A percentile compares a stretch with the other conserved stretches of the same genome.
These are phyloP conservation scores for Sebastes diploproa DNA, from an alignment of 2,797 vertebrate species.

Conservation along the genomic window DNA sequence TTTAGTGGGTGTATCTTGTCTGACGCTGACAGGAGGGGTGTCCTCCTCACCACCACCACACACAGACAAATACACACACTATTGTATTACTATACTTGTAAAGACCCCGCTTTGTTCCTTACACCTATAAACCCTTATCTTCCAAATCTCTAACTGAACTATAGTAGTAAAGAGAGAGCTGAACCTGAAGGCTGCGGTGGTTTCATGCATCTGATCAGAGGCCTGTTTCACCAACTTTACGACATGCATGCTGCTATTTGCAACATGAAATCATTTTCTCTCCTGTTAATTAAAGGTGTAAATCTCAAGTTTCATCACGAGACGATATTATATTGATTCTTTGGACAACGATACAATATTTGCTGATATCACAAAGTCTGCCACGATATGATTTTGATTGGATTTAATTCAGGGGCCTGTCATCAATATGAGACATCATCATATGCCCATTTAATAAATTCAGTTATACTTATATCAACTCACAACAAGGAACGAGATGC, in stretches of 20 bases:
- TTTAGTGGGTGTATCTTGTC: conserved; percentile 31
- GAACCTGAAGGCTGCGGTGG: background rate
- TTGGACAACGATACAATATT: too few species aligned
- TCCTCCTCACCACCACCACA: conserved; percentile 12
- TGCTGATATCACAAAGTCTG: too few species aligned
- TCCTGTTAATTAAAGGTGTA: background rate
- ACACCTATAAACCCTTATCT: background rate
- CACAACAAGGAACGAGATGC: too few species aligned
- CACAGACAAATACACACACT: conserved; percentile 11
- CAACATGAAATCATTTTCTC: background rate
- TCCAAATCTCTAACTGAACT: background rate
- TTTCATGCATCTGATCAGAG: background rate
- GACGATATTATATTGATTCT: too few species aligned
- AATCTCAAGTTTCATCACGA: background rate
- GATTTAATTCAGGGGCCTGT: too few species aligned
- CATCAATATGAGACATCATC: too few species aligned
- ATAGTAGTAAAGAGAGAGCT: background rate
- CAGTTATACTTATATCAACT: rapidly evolving
- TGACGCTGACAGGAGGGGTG: conserved; percentile 25
- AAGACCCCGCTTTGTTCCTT: background rate
- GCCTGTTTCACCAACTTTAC: too few species aligned
- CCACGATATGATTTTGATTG: too few species aligned
- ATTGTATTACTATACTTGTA: background rate
- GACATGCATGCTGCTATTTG: background rate
- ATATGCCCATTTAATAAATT: background rate